Base-by-base conservation (phyloP, 2,888 invertebrate genomes). In the Chromoteleia sp. region DNA sequence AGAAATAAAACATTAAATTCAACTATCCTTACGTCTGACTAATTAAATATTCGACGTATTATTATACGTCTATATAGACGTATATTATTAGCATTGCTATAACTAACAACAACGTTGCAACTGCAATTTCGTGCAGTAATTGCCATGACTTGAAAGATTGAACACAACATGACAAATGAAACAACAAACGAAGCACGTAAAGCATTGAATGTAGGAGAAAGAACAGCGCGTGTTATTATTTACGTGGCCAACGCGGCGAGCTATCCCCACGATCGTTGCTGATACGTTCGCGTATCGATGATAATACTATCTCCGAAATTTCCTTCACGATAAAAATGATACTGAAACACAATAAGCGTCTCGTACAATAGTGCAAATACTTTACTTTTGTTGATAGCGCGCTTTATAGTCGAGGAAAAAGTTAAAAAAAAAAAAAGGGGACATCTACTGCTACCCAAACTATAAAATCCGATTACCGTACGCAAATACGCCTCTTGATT, bases 111-210 rank as follows among this genome's bases (percentile, higher is more conserved):
- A 54, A 33, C 17, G 33, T 54, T 21, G 33, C 33, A 30, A 54
- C 54, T 17, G 25, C 30, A 54, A 54, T 33, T 8, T 4, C 17
- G 33, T 10, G 30, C 33, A 54, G 15, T 17, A 54, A 54, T 54
- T 54, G 33, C 17, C 54, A 33, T 54, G 33, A 54, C 54, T 33
- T 54, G n/a, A n/a, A n/a, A n/a, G n/a, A n/a, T 54, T 33, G 29
- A 36, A 54, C 2, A 2, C 36, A 52, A 52, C 17, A n/a, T 4
- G 30, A 29, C 54, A 54, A 54, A 36, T 54, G 14, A 19, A 36
- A 5, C 54, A 45, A 54, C 54, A 19, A 54, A 54, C 54, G 17
- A 10, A 19, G 17, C 19, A n/a, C 17, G 36, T 2, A 33, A 54
- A 36, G 17, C 36, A 36, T 1, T 17, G 54, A 54, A 54, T 54